Evolutionary conservation across 2,797 vertebrate genomes (phyloP), one percentile per base, ranked within the genome.

Genomic region (Bovichtus variegatus): DNA sequence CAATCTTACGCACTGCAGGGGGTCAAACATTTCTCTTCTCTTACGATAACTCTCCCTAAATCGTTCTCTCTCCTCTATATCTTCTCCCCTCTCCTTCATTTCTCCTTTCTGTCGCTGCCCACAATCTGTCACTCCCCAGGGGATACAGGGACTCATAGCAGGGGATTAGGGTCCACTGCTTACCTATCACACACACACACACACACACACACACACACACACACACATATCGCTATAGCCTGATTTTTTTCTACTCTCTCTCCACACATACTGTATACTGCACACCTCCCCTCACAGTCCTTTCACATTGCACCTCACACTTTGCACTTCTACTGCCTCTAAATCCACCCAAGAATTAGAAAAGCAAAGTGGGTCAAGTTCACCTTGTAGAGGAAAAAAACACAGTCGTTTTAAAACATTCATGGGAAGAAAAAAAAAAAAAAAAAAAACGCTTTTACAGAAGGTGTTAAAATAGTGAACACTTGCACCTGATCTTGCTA

Each of bases 61-160:
- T 78, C 23, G 49, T 73, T 76, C 74, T 71, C 43, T 70, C 58
- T 63, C 70, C 66, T 73, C 80, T 87, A 80, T 84, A 76, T 82
- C 82, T 71, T 78, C 57, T 78, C 51, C 29, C 38, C 72, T 87
- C 66, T 62, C 64, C 38, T 81, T 51, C n/a, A 34, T 79, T 71
- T 81, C 73, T 79, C 44, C 55, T 87, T 69, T 89, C 82, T 80
- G 55, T 70, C 47, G 8, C 58, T 83, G 78, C 53, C 81, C 71
- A 85, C 89, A 91, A 91, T 92, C 91, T 89, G 74, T 76, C 63
- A 74, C 90, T 87, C 84, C 72, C 82, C 40, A 23, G 78, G 90
- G 70, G 73, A 9, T 36, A 46, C 63, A 67, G 46, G 61, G 54
- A 78, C 74, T 83, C 80, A 67, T 77, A 84, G 87, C 83, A 74